These are phyloP conservation scores for Athene cunicularia DNA, from an alignment of 2,113 vertebrate species.

Conservation along the genomic window DNA sequence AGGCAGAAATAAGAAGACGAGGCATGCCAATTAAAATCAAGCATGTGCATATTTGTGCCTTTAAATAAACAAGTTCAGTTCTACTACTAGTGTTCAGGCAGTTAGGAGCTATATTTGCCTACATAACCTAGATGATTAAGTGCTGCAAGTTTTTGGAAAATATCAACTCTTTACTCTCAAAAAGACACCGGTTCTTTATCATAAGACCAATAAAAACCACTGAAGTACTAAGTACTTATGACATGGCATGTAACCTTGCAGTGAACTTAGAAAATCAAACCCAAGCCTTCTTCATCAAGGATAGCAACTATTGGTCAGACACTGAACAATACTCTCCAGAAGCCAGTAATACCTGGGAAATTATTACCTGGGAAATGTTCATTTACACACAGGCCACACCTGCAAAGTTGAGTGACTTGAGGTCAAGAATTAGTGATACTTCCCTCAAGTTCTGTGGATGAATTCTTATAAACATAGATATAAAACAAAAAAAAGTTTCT, in stretches of 20 bases:
- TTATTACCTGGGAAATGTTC: not conserved
- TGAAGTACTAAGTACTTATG: not conserved
- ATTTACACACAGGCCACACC: not conserved
- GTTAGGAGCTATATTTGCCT: not conserved
- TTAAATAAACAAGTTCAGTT: not conserved
- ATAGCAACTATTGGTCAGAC: not conserved
- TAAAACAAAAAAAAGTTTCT: not conserved
- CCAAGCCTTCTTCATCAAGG: not conserved
- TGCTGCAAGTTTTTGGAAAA: not conserved
- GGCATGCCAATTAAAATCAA: not conserved
- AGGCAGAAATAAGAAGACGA: not conserved
- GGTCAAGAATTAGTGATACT: not conserved
- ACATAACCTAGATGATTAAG: not conserved
- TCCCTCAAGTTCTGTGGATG: not conserved
- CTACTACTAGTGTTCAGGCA: not conserved
- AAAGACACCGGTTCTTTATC: not conserved
- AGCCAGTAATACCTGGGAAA: not conserved
- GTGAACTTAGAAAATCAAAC: not conserved
- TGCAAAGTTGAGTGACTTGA: not conserved
- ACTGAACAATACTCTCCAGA: not conserved
- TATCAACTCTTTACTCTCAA: not conserved
- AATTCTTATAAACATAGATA: not conserved
- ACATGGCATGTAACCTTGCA: not conserved
- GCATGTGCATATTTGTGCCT: not conserved
- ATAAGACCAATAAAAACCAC: not conserved